A percentile compares a stretch with the other conserved stretches of the same genome.
Conservation (phyloP, 2,888 invertebrate species). For the Nomada lathburiana region DNA sequence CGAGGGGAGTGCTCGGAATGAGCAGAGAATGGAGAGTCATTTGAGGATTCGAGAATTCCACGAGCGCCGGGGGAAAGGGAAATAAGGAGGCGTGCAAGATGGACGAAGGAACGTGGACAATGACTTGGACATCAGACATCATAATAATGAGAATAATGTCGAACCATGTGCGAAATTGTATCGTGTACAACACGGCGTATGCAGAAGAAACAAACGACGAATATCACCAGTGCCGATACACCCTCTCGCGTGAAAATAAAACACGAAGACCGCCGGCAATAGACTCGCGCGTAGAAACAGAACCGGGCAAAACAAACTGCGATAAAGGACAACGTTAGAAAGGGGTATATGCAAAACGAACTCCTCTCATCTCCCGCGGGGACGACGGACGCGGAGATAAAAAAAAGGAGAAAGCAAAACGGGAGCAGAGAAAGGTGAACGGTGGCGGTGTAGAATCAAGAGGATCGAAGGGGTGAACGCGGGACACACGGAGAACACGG, state of each 20-base stretch:
- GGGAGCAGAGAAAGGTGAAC: background rate
- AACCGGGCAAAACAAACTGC: background rate
- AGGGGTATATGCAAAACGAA: constrained; percentile 11
- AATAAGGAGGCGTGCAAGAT: constrained; percentile 9
- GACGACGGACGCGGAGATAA: background rate
- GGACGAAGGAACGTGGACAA: background rate
- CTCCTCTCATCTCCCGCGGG: background rate
- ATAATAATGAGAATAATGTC: no score
- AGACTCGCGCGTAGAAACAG: background rate
- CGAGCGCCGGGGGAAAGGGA: constrained; percentile 7
- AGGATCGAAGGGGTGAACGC: constrained; percentile 17
- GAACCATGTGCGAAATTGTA: no score
- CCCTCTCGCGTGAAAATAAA: background rate
- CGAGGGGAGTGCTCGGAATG: background rate
- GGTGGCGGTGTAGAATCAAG: background rate
- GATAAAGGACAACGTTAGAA: constrained; percentile 22
- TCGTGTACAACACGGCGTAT: background rate
- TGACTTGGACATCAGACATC: no score
- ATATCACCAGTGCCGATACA: constrained; percentile 11
- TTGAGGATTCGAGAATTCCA: background rate
- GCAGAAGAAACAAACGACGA: background rate
- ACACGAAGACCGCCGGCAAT: background rate
- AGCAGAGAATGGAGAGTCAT: background rate
- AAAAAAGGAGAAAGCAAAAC: background rate
- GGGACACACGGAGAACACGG: background rate